Base-by-base conservation (phyloP, 2,797 vertebrate species). In the Anguilla pacifica region DNA sequence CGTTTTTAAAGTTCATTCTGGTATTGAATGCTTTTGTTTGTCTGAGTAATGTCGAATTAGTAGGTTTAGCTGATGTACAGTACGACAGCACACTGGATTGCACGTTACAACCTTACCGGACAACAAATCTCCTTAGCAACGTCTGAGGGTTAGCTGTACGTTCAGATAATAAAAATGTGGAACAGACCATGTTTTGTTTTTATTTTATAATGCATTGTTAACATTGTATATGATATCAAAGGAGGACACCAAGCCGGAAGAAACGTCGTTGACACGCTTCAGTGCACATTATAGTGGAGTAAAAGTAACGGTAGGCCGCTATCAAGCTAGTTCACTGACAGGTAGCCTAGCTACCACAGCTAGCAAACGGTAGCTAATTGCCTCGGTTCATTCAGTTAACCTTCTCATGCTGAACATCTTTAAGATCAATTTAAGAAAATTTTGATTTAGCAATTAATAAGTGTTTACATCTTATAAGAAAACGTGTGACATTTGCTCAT, bases 121-220 rank as follows among this genome's bases (percentile, higher is more conserved):
- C 64, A 67, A 67, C 64, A 11, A 53, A 31, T 72, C 67, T 72
- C 67, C 67, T 72, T 72, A 72, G 67, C 67, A 72, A 72, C 67
- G 67, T 1, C 6, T 11, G 10, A 17, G 19, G 5, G 64, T 67
- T 67, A 25, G 64, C 22, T 6, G 22, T n/a, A 19, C 2, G 22
- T 9, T 22, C 22, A 67, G 22, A 67, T 67, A n/a, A 67, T 25
- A 61, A 61, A 25, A 1, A 15, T 61, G 22, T n/a, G 19, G 0
- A 67, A n/a, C 6, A 25, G 59, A 61, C 4, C 15, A 19, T 7
- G 6, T 53, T 53, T 53, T 53, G 51, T 53, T 53, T 53, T 53
- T 53, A 53, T 53, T 53, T 53, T 53, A 53, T 53, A 53, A 53
- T 53, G 10, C 6, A 57, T 57, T 13, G 13, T 13, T 13, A 15